Evolutionary conservation across 2,113 vertebrate species (phyloP), one percentile per base, ranked within the genome.

Genomic region (Dicaeum eximium): DNA sequence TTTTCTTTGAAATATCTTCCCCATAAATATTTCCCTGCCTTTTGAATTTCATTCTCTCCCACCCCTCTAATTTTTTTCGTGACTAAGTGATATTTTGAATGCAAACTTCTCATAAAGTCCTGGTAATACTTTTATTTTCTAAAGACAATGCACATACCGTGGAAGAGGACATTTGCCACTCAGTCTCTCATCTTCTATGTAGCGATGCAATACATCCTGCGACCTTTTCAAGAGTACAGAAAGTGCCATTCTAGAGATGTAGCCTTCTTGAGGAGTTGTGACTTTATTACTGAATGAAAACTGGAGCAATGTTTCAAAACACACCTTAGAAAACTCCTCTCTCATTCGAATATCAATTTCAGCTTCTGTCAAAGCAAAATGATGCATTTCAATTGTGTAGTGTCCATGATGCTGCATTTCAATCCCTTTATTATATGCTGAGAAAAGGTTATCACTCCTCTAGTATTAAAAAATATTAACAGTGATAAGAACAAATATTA

Each of bases 211-310:
- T 24, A 99, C 99, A 60, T 99, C 99, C 97, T 99, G 99, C 44
- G 99, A 99, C 78, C 99, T 97, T 96, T 99, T 99, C 92, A 99
- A 97, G 64, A 99, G 99, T 92, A 99, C 99, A 2, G 99, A 99
- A 62, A 99, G 99, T 5, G 99, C 99, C 99, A 99, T 99, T 73
- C 99, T 98, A 19, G 99, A 99, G 97, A 99, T 99, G 96, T 99
- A 99, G 81, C 99, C 99, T 98, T 99, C 99, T 97, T 99, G 99
- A 44, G 99, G 99, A 38, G 99, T 99, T 86, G 99, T 98, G 78
- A 98, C 99, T 97, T 99, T 99, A 98, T 99, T 99, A 98, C 99
- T 99, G 98, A 99, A 99, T 95, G 99, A 99, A 97, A 99, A 99
- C 98, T 99, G 99, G 53, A 99, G 98, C 94, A 99, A 95, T 3